phyloP scores from a whole-genome alignment of 2,888 invertebrate genomes.

The Scaeva pyrastri region DNA sequence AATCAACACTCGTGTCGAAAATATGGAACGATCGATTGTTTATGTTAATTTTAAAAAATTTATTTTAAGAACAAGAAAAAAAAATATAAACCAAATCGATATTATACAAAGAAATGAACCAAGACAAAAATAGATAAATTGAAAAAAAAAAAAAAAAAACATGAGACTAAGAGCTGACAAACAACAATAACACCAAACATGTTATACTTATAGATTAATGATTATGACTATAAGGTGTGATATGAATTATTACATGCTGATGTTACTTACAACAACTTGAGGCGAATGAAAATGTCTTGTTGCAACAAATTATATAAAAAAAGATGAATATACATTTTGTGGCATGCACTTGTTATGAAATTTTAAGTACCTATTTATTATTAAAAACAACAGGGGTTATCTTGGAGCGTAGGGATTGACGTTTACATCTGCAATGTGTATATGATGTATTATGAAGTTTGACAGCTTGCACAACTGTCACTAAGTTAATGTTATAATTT shows the following conservation, averaged over 20 bases:
- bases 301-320: neutral
- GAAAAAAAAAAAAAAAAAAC: neutral
- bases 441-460: too few species aligned
- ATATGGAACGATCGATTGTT: slow-evolving; percentile 41
- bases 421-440: too few species aligned
- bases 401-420: too few species aligned
- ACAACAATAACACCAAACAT: slow-evolving; percentile 12
- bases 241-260: neutral
- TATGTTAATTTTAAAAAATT: slow-evolving; percentile 27
- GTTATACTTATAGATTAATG: neutral
- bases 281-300: neutral
- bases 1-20: slow-evolving; percentile 25
- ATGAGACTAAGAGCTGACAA: neutral
- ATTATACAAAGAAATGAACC: too few species aligned
- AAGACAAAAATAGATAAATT: neutral
- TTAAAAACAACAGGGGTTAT: too few species aligned
- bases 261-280: neutral
- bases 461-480: too few species aligned
- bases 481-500: too few species aligned
- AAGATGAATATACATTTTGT: neutral
- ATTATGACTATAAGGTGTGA: slow-evolving; percentile 14
- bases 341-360: too few species aligned
- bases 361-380: too few species aligned
- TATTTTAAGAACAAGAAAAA: slow-evolving; percentile 16
- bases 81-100: neutral